These are phyloP conservation scores for Hirtodrosophila trivittata DNA, from an alignment of 2,888 invertebrate species.

Conservation along the genomic window DNA sequence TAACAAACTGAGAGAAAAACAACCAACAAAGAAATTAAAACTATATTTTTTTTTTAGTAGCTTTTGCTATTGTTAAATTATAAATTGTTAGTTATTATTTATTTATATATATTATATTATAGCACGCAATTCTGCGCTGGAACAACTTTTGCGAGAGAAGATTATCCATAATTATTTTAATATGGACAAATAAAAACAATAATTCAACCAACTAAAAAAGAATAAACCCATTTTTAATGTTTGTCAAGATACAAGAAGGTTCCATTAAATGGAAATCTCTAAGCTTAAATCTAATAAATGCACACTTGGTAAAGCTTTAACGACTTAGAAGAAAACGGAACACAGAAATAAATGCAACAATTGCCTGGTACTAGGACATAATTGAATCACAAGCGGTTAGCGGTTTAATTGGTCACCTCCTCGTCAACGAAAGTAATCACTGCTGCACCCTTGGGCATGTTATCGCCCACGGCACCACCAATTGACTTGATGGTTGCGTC, in stretches of 20 bases:
- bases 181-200: background rate
- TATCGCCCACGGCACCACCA: constrained; percentile 90
- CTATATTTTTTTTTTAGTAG: constrained; percentile 3
- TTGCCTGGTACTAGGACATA: constrained; percentile 47
- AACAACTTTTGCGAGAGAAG: no score
- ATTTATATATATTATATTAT: no score
- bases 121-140: no score
- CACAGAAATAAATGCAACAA: constrained; percentile 70
- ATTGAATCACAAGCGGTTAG: background rate
- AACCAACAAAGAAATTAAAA: background rate
- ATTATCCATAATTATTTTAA: background rate
- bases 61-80: constrained; percentile 6
- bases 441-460: constrained; percentile 90
- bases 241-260: constrained; percentile 35
- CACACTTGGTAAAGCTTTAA: constrained; percentile 44
- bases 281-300: constrained; percentile 74
- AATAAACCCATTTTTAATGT: constrained; percentile 46
- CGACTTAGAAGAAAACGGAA: constrained; percentile 18
- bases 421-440: constrained; percentile 86
- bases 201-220: constrained; percentile 4
- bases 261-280: constrained; percentile 63
- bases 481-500: constrained; percentile 91
- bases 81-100: constrained; percentile 5
- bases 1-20: background rate
- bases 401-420: constrained; percentile 32